phyloP scores from a whole-genome alignment of 2,888 invertebrate species.

The Caenorhabditis becei region DNA sequence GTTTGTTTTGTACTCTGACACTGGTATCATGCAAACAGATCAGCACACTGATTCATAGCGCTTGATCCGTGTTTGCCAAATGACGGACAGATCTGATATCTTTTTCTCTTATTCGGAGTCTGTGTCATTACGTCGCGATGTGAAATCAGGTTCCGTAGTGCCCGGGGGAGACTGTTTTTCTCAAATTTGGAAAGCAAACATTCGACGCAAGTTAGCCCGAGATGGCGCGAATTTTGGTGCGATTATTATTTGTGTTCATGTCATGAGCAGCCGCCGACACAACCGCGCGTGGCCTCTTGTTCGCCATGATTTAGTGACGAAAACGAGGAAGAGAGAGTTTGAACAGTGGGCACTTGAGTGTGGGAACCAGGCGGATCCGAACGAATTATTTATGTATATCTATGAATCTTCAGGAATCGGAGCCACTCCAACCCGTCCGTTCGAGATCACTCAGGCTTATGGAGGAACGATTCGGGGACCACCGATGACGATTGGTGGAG shows the following conservation, averaged over 20 bases:
- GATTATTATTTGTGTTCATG: conserved; percentile 57
- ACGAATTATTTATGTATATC: background rate
- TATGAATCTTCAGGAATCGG: conserved; percentile 36
- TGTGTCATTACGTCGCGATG: background rate
- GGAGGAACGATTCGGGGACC: conserved; percentile 55
- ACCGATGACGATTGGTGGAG: conserved; percentile 37
- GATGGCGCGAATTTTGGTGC: conserved; percentile 51
- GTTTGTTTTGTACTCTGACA: conserved; percentile 24
- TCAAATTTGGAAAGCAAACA: conserved; percentile 50
- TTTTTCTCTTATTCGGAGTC: conserved; percentile 1
- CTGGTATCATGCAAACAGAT: conserved; percentile 8
- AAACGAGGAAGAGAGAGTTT: conserved; percentile 13
- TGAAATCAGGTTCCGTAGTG: conserved; percentile 19
- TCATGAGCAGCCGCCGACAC: conserved; percentile 38
- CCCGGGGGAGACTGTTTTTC: conserved; percentile 21
- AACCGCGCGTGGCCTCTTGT: conserved; percentile 53
- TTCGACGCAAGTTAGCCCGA: background rate
- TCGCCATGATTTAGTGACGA: conserved; percentile 14
- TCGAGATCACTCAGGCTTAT: conserved; percentile 63
- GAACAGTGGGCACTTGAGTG: conserved; percentile 30
- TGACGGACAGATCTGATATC: conserved; percentile 26
- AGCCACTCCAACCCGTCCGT: conserved; percentile 36
- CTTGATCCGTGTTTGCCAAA: conserved; percentile 22
- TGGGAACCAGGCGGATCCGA: conserved; percentile 12
- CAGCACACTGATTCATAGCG: conserved; percentile 13